Base-by-base conservation (phyloP, 2,797 vertebrate species). In the Dicrostonyx torquatus region DNA sequence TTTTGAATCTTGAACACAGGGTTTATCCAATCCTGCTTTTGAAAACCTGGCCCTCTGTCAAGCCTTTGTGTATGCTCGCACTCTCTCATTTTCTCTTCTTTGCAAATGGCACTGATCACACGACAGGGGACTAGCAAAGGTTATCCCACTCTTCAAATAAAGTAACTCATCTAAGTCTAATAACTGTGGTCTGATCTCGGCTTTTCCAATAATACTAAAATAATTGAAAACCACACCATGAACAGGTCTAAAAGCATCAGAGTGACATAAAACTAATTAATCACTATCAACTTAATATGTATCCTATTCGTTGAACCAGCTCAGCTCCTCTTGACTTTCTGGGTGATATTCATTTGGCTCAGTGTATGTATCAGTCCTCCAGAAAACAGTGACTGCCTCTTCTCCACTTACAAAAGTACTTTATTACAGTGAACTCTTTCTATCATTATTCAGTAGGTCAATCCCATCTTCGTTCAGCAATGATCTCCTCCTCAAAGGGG, bases 191-290 rank as follows among this genome's bases (percentile, higher is more conserved):
- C 94, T 98, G 97, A 96, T 97, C 90, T 95, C 94, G 72, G 68
- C 93, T 97, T 95, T 97, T 96, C 77, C 94, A 98, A 90, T 95
- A 97, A 94, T 96, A 90, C 78, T 96, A 96, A 70, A 58, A 91
- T 94, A 97, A 97, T 83, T 97, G 97, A 97, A 98, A 98, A 98
- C 87, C 83, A 95, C 83, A 97, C 94, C 89, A 45, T 94, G 95
- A 97, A 96, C 96, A 96, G 96, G 95, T 97, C 90, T 97, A 95
- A 97, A 97, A 97, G 77, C 89, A 87, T 84, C 75, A 97, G 94
- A 92, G 76, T 96, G 97, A 96, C 94, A 92, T 93, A 96, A 98
- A 97, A 95, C 91, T 97, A 98, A 98, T 97, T 96, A 97, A 96
- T 97, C 97, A 93, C 96, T 97, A 97, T 97, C 96, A 97, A 95